These are phyloP conservation scores for Megalops cyprinoides DNA, from an alignment of 2,797 vertebrate species.

Conservation along the genomic window DNA sequence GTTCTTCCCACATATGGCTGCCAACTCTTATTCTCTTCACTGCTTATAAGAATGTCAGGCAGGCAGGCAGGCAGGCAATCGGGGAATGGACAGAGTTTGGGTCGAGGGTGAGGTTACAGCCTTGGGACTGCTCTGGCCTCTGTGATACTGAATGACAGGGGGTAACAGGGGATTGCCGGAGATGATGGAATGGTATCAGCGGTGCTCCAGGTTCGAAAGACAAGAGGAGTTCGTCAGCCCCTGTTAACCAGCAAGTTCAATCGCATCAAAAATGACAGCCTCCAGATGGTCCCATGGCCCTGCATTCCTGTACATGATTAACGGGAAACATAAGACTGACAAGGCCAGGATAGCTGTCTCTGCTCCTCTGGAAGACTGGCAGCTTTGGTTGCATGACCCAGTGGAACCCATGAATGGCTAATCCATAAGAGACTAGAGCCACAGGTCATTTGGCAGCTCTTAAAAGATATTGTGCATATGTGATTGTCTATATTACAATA, in stretches of 20 bases:
- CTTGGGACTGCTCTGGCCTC: not conserved
- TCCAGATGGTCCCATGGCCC: slow-evolving; percentile 13
- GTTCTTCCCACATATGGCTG: not conserved
- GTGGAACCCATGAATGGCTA: not conserved
- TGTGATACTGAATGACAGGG: not conserved
- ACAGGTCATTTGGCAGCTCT: not conserved
- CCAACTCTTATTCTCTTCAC: not conserved
- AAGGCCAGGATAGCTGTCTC: not conserved
- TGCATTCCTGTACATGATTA: slow-evolving; percentile 10
- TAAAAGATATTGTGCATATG: no score
- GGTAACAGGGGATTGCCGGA: no score
- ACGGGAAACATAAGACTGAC: slow-evolving; percentile 14
- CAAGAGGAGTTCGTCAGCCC: not conserved
- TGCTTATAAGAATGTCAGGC: not conserved
- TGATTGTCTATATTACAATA: not conserved
- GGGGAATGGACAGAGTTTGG: not conserved
- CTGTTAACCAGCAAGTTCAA: slow-evolving; percentile 5
- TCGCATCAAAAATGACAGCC: not conserved
- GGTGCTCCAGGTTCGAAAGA: not conserved
- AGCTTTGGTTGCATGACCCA: not conserved
- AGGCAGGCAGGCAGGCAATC: not conserved
- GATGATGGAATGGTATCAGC: not conserved
- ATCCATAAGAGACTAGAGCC: not conserved
- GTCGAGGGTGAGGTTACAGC: not conserved
- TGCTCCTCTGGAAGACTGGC: not conserved